Evolutionary conservation across 2,797 vertebrate genomes (phyloP).

Genomic region (Hyperoplus lanceolatus): DNA sequence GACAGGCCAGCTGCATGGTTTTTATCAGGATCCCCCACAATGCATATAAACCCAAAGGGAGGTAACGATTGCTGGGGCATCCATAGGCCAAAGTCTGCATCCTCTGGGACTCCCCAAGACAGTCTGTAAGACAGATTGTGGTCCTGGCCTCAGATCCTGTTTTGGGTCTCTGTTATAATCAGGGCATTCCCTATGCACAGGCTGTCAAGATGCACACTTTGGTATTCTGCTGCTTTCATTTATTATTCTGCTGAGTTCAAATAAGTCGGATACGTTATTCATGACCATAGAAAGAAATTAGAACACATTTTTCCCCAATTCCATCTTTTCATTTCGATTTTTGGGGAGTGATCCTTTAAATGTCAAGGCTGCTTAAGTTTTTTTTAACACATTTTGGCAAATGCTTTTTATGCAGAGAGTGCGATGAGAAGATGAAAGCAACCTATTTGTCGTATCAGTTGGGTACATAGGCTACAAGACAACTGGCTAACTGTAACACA

Average conservation of each 20-base stretch:
- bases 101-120: slow-evolving; percentile 42
- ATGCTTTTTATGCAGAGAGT: not conserved
- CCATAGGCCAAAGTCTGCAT: slow-evolving; percentile 42
- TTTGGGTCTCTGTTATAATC: slow-evolving; percentile 51
- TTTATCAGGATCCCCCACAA: slow-evolving; percentile 32
- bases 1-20: slow-evolving; percentile 31
- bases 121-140: slow-evolving; percentile 70
- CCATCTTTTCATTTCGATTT: not conserved
- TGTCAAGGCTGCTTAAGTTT: not conserved
- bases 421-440: not conserved
- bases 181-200: slow-evolving; percentile 50
- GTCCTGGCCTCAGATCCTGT: slow-evolving; percentile 69
- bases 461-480: not conserved
- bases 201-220: slow-evolving; percentile 61
- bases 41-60: slow-evolving; percentile 31
- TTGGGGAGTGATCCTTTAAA: not conserved
- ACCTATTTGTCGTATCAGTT: not conserved
- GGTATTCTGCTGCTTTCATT: slow-evolving; percentile 41
- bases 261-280: slow-evolving; percentile 14
- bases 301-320: slow-evolving; percentile 1
- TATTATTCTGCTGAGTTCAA: slow-evolving; percentile 36
- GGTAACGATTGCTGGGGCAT: slow-evolving; percentile 56
- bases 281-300: not conserved
- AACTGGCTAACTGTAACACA: too few species aligned
- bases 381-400: not conserved